Evolutionary conservation across 2,797 vertebrate species (phyloP).

Genomic region (Melopsittacus undulatus): DNA sequence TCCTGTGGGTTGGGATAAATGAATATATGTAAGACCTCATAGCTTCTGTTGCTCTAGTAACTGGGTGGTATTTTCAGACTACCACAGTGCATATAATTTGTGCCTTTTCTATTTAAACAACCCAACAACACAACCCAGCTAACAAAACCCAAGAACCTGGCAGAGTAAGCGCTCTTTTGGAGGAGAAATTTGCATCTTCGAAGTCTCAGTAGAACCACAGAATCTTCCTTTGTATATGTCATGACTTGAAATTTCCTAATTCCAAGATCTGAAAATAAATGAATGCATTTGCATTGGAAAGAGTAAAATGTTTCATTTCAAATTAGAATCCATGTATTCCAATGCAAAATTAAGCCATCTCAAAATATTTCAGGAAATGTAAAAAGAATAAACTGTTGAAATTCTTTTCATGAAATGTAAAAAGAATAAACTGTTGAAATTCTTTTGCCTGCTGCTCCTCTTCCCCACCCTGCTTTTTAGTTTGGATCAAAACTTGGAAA

Average conservation of each 20-base stretch:
- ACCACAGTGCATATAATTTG: not conserved
- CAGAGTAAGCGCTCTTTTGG: not conserved
- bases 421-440: not conserved
- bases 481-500: not conserved
- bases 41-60: constrained; percentile 1
- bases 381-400: not conserved
- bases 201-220: not conserved
- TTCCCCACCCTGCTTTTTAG: not conserved
- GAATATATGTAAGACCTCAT: not conserved
- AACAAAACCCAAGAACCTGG: not conserved
- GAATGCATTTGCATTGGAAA: not conserved
- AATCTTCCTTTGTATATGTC: not conserved
- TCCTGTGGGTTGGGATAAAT: not conserved
- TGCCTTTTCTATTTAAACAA: not conserved
- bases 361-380: not conserved
- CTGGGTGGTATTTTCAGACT: not conserved
- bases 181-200: not conserved
- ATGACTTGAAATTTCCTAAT: not conserved
- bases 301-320: not conserved
- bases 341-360: not conserved
- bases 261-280: not conserved
- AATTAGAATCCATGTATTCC: not conserved
- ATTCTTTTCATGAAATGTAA: not conserved
- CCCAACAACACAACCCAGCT: not conserved
- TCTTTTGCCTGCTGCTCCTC: not conserved